phyloP scores from a whole-genome alignment of 2,888 invertebrate species.

The Drosophila seclusa region DNA sequence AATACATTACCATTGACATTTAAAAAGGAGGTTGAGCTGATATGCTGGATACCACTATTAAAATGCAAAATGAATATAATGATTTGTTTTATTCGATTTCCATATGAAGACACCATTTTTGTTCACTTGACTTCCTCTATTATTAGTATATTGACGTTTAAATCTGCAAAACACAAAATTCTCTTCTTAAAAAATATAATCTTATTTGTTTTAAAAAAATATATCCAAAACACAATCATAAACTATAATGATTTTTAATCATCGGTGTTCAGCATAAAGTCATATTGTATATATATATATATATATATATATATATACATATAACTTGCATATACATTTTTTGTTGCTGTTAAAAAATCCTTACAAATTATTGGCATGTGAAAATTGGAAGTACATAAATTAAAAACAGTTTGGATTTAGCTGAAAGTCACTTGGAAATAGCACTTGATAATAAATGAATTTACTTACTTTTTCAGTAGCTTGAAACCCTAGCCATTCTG shows the following conservation, averaged over 20 bases:
- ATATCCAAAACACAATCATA: neutral
- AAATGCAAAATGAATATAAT: constrained; percentile 67
- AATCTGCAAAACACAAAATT: constrained; percentile 1
- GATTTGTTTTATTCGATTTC: constrained; percentile 58
- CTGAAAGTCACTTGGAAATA: neutral
- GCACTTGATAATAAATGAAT: neutral
- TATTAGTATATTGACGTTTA: neutral
- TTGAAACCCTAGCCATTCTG: constrained; percentile 30
- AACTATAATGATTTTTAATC: neutral
- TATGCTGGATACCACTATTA: constrained; percentile 63
- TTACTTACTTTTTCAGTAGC: constrained; percentile 27
- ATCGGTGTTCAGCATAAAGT: neutral
- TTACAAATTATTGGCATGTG: neutral
- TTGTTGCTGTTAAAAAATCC: neutral
- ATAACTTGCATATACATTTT: neutral
- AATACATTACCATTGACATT: constrained; percentile 62
- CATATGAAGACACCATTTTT: constrained; percentile 22
- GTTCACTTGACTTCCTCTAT: neutral
- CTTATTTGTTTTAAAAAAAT: neutral
- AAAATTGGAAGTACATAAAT: neutral
- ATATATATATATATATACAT: neutral
- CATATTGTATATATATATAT: neutral
- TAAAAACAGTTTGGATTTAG: neutral
- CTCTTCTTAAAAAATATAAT: neutral
- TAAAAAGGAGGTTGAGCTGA: constrained; percentile 60